Base-by-base conservation (phyloP, 1,140 invertebrate species). In the Drosophila melanica region DNA sequence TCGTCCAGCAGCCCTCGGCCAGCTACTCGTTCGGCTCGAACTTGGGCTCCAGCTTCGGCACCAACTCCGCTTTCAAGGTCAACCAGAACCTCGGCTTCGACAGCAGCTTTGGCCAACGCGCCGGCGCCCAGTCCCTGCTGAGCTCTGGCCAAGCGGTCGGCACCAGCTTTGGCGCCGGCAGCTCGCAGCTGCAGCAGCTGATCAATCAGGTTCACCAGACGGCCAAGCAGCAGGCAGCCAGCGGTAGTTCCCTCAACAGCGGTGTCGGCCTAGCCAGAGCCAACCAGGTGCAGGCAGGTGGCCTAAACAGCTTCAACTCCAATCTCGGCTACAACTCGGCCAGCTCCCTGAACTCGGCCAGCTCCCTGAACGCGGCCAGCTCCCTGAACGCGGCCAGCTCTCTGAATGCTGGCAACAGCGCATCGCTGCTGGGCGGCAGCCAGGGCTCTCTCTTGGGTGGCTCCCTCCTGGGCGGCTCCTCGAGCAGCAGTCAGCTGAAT, bases 131-230 rank as follows among this genome's bases (percentile, higher is more conserved):
- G 42, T 70, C 45, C 4, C 54, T 63, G 8, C 62, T 60, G 0
- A 20, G 4, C 2, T 4, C 44, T 0, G 54, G 71, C 3, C 68
- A 68, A 7, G 37, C 18, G 8, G 9, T 44, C n/a, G 66, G 63
- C 6, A 4, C 57, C 54, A 62, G 42, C 48, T 45, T 59, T 4
- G 58, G 39, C 30, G 6, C 20, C 45, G 41, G 51, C 50, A 68
- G 30, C 60, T 77, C 76, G 2, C 50, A 79, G 11, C 60, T 84
- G 60, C 48, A 71, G 8, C 75, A 89, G 16, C 57, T 82, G n/a
- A 64, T 89, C 37, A 75, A 54, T 16, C 86, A 89, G 81, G 81
- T 60, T 1, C 79, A 85, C 2, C 65, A 64, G 66, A 71, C 50
- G 0, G 84, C 84, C 53, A 76, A 37, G 12, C 82, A 87, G 58